A percentile compares a stretch with the other conserved stretches of the same genome.
These are phyloP conservation scores for Coecobrya sp. DNA, from an alignment of 2,888 invertebrate species.

Conservation along the genomic window DNA sequence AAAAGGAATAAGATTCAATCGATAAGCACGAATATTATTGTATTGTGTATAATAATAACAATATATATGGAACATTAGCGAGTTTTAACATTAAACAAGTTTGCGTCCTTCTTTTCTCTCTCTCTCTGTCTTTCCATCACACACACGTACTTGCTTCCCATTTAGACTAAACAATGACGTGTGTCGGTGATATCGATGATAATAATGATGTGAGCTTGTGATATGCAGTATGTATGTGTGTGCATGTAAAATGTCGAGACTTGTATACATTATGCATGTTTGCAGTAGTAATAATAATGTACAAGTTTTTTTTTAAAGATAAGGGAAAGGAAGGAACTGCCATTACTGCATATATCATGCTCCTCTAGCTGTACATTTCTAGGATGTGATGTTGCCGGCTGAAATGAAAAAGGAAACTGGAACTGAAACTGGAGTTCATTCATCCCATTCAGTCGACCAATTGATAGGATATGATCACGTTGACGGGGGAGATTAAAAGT, in stretches of 20 bases:
- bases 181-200: slow-evolving; percentile 29
- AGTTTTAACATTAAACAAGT: slow-evolving; percentile 53
- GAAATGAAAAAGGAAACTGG: slow-evolving; percentile 62
- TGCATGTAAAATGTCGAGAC: slow-evolving; percentile 2
- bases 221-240: too few species aligned
- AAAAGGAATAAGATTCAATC: slow-evolving; percentile 62
- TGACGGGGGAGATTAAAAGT: slow-evolving; percentile 67
- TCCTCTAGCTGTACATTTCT: neutral
- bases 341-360: neutral
- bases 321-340: slow-evolving; percentile 10
- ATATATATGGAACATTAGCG: slow-evolving; percentile 9
- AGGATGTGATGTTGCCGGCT: neutral
- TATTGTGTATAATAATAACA: slow-evolving; percentile 26
- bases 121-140: too few species aligned
- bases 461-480: slow-evolving; percentile 18
- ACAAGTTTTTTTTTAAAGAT: neutral
- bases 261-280: slow-evolving; percentile 1
- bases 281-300: neutral
- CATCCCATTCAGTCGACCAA: slow-evolving; percentile 48
- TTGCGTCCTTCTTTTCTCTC: neutral
- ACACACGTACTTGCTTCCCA: neutral
- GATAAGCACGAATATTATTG: slow-evolving; percentile 65
- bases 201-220: neutral
- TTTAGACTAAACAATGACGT: slow-evolving; percentile 54
- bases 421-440: slow-evolving; percentile 71